Conservation (phyloP, 1,140 invertebrate genomes). For the Dinoponera quadriceps region DNA sequence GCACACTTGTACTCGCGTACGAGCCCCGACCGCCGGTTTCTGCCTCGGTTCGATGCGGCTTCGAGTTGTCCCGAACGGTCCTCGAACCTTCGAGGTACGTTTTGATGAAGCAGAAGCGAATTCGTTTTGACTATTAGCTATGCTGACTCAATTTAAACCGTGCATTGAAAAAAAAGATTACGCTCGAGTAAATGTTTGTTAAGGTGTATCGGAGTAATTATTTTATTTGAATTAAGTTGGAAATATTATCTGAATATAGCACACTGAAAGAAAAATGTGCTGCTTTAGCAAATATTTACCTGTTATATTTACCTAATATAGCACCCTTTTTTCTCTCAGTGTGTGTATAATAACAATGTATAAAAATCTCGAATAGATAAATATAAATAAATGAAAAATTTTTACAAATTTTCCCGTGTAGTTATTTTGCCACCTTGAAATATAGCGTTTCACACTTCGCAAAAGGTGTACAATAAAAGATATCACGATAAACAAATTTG, state of each 20-base stretch:
- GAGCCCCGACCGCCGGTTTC: constrained; percentile 1
- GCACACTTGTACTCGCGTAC: constrained; percentile 47
- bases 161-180: too few species aligned
- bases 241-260: too few species aligned
- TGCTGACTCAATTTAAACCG: not conserved
- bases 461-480: not conserved
- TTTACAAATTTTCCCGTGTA: not conserved
- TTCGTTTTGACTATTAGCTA: not conserved
- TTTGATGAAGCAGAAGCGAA: constrained; percentile 4
- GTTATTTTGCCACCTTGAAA: not conserved
- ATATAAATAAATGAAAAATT: not conserved
- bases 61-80: not conserved
- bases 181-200: too few species aligned
- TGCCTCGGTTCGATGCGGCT: not conserved
- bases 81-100: not conserved
- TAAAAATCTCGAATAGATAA: not conserved
- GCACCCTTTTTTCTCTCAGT: too few species aligned
- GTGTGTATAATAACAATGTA: not conserved
- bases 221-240: too few species aligned
- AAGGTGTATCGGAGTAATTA: too few species aligned
- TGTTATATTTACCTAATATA: too few species aligned
- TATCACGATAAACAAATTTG: not conserved
- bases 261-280: too few species aligned
- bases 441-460: not conserved
- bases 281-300: too few species aligned